Evolutionary conservation across 2,113 vertebrate genomes (phyloP).

Genomic region (Fukomys damarensis): DNA sequence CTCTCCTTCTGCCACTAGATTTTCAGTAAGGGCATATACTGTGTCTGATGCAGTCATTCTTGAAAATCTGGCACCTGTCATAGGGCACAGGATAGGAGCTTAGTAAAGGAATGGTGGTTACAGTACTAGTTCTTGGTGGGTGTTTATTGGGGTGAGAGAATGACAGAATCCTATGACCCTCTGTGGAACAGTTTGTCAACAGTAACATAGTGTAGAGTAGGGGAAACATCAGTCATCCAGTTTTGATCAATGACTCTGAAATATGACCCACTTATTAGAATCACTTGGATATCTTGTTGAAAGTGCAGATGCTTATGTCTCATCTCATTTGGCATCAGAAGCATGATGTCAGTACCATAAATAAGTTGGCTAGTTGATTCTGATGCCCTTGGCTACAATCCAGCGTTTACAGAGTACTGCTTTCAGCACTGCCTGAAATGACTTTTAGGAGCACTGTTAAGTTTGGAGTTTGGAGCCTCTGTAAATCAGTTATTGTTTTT

Average conservation of each 20-base stretch:
- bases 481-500: neutral
- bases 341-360: neutral
- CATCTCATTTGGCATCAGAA: neutral
- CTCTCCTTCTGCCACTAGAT: neutral
- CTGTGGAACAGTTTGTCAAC: neutral
- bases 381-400: neutral
- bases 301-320: neutral
- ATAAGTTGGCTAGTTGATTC: neutral
- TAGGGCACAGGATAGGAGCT: neutral
- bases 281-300: neutral
- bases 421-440: neutral
- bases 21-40: neutral
- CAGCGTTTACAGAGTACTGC: neutral
- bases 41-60: neutral
- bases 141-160: neutral
- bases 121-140: neutral
- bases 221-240: neutral
- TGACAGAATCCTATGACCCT: neutral
- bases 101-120: neutral
- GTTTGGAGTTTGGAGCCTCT: neutral
- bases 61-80: neutral
- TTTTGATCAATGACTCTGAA: neutral
- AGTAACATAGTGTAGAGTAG: neutral
- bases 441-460: neutral
- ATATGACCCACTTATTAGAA: neutral